phyloP scores from a whole-genome alignment of 2,113 vertebrate species.

The Corythoichthys haematopterus region DNA sequence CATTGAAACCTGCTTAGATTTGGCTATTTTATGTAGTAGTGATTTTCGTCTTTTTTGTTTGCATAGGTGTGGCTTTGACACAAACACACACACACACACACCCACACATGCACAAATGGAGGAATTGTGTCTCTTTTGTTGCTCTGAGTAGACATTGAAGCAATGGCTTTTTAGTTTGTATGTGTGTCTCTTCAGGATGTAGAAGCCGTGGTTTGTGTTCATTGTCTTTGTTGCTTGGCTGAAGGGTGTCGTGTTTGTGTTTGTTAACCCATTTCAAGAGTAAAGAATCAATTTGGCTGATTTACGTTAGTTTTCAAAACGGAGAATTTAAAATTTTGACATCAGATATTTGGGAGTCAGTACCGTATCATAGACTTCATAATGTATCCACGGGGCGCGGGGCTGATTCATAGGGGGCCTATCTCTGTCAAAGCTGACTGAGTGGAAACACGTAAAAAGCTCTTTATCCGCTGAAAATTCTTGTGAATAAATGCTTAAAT shows the following conservation, averaged over 20 bases:
- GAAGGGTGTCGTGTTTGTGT: constrained; percentile 16
- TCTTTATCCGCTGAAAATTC: no score
- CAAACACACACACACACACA: background rate
- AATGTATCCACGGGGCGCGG: no score
- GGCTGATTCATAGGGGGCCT: no score
- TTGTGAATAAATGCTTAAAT: no score
- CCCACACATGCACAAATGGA: constrained; percentile 17
- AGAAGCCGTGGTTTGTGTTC: background rate
- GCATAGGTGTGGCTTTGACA: constrained; percentile 7
- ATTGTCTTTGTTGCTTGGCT: constrained; percentile 2
- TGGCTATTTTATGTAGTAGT: background rate
- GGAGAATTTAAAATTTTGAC: background rate
- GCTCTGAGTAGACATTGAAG: background rate
- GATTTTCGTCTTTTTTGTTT: constrained; percentile 1
- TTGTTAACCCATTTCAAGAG: background rate
- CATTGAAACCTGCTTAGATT: constrained; percentile 16
- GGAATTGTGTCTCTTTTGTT: constrained; percentile 31
- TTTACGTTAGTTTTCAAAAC: background rate
- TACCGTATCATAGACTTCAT: no score
- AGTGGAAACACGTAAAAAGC: no score
- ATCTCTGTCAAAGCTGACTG: no score
- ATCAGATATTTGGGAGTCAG: no score
- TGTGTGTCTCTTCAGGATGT: background rate
- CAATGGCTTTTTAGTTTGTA: background rate
- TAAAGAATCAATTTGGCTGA: background rate